Conservation (phyloP, 2,113 vertebrate genomes). For the Phaetusa simplex region DNA sequence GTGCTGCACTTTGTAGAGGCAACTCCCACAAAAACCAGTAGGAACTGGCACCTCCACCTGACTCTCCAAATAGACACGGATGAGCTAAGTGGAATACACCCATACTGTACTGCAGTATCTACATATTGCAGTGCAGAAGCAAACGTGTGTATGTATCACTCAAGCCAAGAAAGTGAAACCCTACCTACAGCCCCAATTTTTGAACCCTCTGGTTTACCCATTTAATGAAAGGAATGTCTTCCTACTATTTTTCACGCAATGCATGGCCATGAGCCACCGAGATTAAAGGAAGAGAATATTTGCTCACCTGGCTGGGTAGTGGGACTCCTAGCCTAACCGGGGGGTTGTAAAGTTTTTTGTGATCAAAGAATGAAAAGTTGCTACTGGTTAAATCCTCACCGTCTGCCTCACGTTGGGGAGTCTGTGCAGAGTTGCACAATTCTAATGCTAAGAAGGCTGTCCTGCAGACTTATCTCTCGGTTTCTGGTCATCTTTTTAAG, state of each 20-base stretch:
- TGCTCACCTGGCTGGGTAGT: background rate
- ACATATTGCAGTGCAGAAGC: background rate
- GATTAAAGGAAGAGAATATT: background rate
- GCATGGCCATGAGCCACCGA: background rate
- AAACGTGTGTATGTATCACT: fast-evolving
- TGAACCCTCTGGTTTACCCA: background rate
- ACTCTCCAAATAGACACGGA: background rate
- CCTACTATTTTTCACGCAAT: background rate
- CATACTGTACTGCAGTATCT: background rate
- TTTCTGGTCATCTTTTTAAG: background rate
- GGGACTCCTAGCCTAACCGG: background rate
- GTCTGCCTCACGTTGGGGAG: background rate
- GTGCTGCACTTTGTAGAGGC: background rate
- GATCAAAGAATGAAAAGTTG: background rate
- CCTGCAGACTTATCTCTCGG: background rate
- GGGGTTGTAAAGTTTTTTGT: background rate
- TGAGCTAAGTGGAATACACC: background rate
- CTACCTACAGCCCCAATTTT: background rate
- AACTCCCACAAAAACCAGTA: background rate
- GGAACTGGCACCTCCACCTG: background rate
- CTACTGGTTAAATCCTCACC: background rate
- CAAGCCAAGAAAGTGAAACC: background rate
- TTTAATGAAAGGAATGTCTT: background rate
- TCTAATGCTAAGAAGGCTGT: background rate
- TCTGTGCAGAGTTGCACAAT: background rate